These are phyloP conservation scores for Pelodiscus sinensis DNA, from an alignment of 2,113 vertebrate species.

Conservation along the genomic window DNA sequence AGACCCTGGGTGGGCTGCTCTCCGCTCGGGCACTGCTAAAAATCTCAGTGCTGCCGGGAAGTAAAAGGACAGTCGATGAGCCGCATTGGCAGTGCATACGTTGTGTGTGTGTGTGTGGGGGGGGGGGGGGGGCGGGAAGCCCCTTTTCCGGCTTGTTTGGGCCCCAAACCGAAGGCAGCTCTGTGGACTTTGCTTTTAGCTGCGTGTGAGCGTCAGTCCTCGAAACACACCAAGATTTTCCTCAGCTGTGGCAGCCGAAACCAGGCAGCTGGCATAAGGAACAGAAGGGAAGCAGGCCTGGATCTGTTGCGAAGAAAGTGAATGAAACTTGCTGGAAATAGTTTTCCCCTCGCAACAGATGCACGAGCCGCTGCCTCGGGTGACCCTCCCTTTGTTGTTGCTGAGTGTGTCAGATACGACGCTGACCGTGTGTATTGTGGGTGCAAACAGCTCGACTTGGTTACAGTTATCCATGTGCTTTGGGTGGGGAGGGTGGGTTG, in stretches of 20 bases:
- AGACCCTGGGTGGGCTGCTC: no score
- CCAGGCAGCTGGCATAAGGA: neutral
- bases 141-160: neutral
- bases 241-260: neutral
- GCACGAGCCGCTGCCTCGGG: neutral
- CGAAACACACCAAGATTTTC: neutral
- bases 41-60: neutral
- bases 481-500: neutral
- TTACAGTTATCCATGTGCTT: neutral
- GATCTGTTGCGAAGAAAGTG: neutral
- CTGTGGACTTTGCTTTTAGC: neutral
- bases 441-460: neutral
- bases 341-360: neutral
- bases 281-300: neutral
- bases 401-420: neutral
- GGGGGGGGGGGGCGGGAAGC: no score
- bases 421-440: neutral
- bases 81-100: neutral
- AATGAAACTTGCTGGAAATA: neutral
- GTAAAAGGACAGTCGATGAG: neutral
- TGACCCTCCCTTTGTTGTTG: neutral
- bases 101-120: no score
- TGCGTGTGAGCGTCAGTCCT: neutral
- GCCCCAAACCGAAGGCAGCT: neutral
- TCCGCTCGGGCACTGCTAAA: neutral